Evolutionary conservation across 2,797 vertebrate genomes (phyloP).

Genomic region (Pampus argenteus): DNA sequence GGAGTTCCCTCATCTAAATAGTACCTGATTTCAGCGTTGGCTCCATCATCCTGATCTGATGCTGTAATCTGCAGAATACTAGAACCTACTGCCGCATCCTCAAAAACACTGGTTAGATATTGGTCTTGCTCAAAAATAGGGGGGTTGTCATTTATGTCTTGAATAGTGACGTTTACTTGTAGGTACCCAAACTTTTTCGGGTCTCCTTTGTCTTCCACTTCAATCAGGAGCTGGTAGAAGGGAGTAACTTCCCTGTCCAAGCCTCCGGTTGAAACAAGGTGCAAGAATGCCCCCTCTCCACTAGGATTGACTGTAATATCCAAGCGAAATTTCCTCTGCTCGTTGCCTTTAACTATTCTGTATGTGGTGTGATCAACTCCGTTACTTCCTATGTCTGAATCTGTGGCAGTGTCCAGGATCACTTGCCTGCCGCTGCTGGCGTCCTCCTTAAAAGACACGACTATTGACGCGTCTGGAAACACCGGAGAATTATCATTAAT

Average conservation of each 20-base stretch:
- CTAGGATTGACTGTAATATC: constrained; percentile 98
- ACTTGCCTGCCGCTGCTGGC: constrained; percentile 95
- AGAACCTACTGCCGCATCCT: constrained; percentile 92
- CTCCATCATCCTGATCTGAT: constrained; percentile 92
- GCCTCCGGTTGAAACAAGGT: constrained; percentile 93
- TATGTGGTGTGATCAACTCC: constrained; percentile 97
- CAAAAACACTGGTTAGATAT: constrained; percentile 91
- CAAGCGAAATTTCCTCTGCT: constrained; percentile 92
- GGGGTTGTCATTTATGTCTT: constrained; percentile 98
- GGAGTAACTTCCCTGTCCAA: constrained; percentile 93
- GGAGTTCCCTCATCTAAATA: constrained; percentile 91
- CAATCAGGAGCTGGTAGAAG: constrained; percentile 93
- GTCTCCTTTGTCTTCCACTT: constrained; percentile 97
- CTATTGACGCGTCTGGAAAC: constrained; percentile 94
- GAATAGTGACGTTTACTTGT: constrained; percentile 96
- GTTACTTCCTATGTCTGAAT: constrained; percentile 94
- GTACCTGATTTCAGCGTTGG: constrained; percentile 94
- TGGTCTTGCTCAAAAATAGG: constrained; percentile 91
- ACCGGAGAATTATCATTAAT: constrained; percentile 97
- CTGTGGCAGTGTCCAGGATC: constrained; percentile 96
- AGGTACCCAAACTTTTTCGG: constrained; percentile 92
- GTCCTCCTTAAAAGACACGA: constrained; percentile 97
- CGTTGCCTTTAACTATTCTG: constrained; percentile 93
- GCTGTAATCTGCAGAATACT: constrained; percentile 92
- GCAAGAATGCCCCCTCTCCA: constrained; percentile 97